Conservation (phyloP, 1,140 invertebrate species). For the Drosophila obscura region DNA sequence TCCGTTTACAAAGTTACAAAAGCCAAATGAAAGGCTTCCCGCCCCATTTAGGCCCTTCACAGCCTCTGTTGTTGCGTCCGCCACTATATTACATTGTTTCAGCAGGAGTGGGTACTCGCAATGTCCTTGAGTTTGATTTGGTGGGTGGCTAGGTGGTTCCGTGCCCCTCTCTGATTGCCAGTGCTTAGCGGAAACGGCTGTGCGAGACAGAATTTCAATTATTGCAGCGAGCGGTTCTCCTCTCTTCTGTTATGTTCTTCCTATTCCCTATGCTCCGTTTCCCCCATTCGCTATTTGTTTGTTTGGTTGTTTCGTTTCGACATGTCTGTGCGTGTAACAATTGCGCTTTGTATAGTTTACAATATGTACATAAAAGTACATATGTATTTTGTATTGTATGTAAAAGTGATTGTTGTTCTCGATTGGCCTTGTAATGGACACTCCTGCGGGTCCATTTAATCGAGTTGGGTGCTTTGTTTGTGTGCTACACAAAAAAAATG, state of each 20-base stretch:
- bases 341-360: conserved; percentile 68
- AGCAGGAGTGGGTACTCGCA: conserved; percentile 14
- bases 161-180: conserved; percentile 61
- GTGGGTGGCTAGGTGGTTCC: conserved; percentile 27
- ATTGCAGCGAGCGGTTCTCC: conserved; percentile 30
- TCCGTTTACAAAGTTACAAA: conserved; percentile 26
- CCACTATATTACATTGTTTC: conserved; percentile 59
- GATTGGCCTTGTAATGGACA: conserved; percentile 34
- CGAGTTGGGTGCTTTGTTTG: conserved; percentile 5
- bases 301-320: conserved; percentile 29
- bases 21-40: conserved; percentile 41
- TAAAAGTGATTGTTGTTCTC: conserved; percentile 53
- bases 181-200: conserved; percentile 68
- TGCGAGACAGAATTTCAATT: conserved; percentile 69
- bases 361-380: conserved; percentile 31
- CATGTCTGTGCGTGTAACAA: conserved; percentile 52
- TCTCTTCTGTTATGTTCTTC: neutral
- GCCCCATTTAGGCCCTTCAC: conserved; percentile 25
- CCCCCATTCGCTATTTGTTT: conserved; percentile 30
- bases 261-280: neutral
- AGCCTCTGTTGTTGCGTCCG: conserved; percentile 38
- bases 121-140: conserved; percentile 68
- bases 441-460: conserved; percentile 50
- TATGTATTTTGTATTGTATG: neutral
- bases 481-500: conserved; percentile 12